A percentile compares a stretch with the other conserved stretches of the same genome.
These are phyloP conservation scores for Siphamia tubifer DNA, from an alignment of 2,113 vertebrate genomes.

Conservation along the genomic window DNA sequence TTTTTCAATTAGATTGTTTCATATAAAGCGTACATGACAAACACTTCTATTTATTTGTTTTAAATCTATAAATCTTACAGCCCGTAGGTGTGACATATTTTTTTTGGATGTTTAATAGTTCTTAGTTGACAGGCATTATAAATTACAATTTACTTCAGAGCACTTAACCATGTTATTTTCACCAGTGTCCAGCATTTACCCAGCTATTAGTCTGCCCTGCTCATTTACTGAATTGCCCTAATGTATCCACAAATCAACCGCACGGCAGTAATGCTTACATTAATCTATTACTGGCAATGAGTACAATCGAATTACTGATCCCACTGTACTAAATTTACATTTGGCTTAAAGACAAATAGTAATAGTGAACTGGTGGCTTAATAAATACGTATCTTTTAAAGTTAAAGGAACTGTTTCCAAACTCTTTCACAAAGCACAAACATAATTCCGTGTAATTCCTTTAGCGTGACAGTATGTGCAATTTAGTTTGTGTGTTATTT, in stretches of 20 bases:
- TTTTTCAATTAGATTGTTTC: not conserved
- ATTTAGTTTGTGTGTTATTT: too few species aligned
- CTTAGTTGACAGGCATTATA: conserved; percentile 17
- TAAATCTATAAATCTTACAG: conserved; percentile 11
- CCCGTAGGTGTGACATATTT: not conserved
- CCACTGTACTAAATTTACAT: conserved; percentile 21
- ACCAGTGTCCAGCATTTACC: conserved; percentile 49
- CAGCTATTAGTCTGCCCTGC: conserved; percentile 48
- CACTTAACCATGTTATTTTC: conserved; percentile 66
- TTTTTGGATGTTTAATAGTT: not conserved
- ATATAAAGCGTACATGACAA: not conserved
- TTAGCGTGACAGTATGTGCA: conserved; percentile 27
- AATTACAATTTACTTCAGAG: conserved; percentile 26
- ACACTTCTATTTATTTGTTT: not conserved
- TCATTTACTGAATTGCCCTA: conserved; percentile 50
- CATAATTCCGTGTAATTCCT: not conserved
- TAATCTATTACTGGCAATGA: conserved; percentile 53
- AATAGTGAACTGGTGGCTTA: not conserved
- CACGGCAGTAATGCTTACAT: conserved; percentile 44
- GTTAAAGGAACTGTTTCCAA: conserved; percentile 24
- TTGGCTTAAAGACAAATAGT: conserved; percentile 23
- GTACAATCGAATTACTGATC: conserved; percentile 53
- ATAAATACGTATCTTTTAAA: conserved; percentile 32
- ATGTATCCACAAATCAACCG: conserved; percentile 70
- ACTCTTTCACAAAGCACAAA: conserved; percentile 6